phyloP scores from a whole-genome alignment of 2,797 vertebrate species.

The Molossus alvarezi region DNA sequence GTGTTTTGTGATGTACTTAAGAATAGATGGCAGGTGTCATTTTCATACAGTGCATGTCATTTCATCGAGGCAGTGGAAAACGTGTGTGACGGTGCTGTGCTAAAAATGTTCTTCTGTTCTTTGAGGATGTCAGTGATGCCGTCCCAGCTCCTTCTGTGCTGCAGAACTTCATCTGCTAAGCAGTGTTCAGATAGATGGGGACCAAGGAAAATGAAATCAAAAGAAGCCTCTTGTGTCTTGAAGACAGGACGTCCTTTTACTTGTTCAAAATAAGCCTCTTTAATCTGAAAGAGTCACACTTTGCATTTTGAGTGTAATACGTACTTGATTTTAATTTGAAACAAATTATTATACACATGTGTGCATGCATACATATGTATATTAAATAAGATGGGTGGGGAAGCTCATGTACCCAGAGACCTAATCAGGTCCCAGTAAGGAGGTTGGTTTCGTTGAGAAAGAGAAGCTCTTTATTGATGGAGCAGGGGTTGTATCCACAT shows the following conservation, averaged over 20 bases:
- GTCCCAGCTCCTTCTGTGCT: constrained; percentile 66
- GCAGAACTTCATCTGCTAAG: constrained; percentile 78
- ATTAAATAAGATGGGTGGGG: background rate
- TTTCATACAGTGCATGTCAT: constrained; percentile 84
- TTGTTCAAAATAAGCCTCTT: constrained; percentile 71
- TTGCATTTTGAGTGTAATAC: constrained; percentile 45
- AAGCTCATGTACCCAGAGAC: background rate
- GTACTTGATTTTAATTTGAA: constrained; percentile 51
- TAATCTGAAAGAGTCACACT: constrained; percentile 62
- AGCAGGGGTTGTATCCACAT: background rate
- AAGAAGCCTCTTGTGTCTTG: constrained; percentile 66
- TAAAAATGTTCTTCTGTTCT: constrained; percentile 86
- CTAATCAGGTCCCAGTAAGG: background rate
- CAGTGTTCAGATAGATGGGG: constrained; percentile 63
- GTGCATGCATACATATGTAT: too few species aligned
- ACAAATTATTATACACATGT: background rate
- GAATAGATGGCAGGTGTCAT: constrained; percentile 88
- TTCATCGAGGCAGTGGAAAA: constrained; percentile 71
- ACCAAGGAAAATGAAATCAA: constrained; percentile 77
- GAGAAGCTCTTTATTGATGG: background rate
- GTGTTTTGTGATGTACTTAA: constrained; percentile 85
- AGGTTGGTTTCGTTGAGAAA: background rate
- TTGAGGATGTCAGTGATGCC: constrained; percentile 81
- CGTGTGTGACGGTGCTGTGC: constrained; percentile 80
- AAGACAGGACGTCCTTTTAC: constrained; percentile 69